Evolutionary conservation across 2,888 invertebrate species (phyloP), one percentile per base, ranked within the genome.

Genomic region (Achlya flavicornis): DNA sequence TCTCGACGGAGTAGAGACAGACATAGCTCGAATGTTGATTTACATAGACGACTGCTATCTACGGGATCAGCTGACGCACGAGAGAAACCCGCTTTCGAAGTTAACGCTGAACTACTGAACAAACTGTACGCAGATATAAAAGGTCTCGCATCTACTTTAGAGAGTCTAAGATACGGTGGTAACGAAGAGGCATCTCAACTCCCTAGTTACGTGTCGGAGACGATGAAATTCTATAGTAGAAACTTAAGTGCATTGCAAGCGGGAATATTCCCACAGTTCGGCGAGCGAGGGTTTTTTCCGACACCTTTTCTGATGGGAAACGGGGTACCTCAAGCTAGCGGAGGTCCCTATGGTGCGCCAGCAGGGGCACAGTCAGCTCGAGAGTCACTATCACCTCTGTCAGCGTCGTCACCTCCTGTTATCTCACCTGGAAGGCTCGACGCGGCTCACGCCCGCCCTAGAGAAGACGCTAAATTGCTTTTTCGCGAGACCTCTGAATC

Each of bases 101-200:
- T 97, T 60, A 97, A 97, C 84, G 96, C 96, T 26, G 98, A 98
- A 84, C 96, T 98, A 66, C 89, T 98, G 67, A 96, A 97, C 33
- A 95, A 98, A 77, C 93, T 98, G 41, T 98, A 98, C 85, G 96
- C 97, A 1, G 97, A 97, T 63, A 95, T 96, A 61, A 95, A 95
- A 82, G 95, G 95, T 6, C 88, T 95, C 61, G 95, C 95, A 4
- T 91, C 94, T 1, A 94, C 94, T 0, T 83, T 95, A 7, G 97
- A 97, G 77, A 96, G 96, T 67, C 92, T 96, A 64, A 95, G 96
- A 73, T 94, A 94, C 73, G 91, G 90, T 48, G 88, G 91, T 35
- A 87, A 86, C 68, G 94, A 92, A 53, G 92, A 94, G 62, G 74
- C 90, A 10, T 75, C 93, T 5, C 92, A 90, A 66, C 79, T 94